phyloP scores from a whole-genome alignment of 2,797 vertebrate species.

The Phylloscopus collybita region DNA sequence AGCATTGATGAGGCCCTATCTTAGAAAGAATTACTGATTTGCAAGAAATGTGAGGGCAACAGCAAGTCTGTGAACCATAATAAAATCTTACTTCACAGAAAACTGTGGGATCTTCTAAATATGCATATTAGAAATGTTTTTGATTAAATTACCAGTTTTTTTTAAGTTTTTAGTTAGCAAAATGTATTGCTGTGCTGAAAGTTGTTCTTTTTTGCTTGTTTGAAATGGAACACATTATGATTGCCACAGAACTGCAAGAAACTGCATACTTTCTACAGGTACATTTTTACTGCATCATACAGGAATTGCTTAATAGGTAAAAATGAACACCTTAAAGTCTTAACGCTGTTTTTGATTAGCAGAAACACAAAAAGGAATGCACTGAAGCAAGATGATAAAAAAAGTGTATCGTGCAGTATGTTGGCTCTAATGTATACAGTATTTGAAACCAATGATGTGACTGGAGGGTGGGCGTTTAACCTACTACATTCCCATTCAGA shows the following conservation, averaged over 20 bases:
- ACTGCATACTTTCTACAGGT: neutral
- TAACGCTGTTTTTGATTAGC: constrained; percentile 45
- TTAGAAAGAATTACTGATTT: neutral
- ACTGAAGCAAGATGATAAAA: constrained; percentile 49
- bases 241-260: constrained; percentile 10
- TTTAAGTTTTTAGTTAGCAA: neutral
- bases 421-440: constrained; percentile 22
- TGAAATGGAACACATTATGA: neutral
- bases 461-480: neutral
- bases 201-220: constrained; percentile 42
- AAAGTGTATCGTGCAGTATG: constrained; percentile 54
- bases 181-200: constrained; percentile 28
- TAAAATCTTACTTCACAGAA: neutral
- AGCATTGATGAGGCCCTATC: neutral
- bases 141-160: neutral
- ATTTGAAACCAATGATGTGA: constrained; percentile 25
- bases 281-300: neutral
- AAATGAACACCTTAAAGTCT: constrained; percentile 46
- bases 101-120: neutral
- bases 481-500: constrained; percentile 47
- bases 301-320: constrained; percentile 49
- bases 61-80: neutral
- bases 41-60: neutral
- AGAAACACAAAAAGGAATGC: constrained; percentile 67
- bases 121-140: neutral